Conservation (phyloP, 2,797 vertebrate species). For the Acridotheres tristis region DNA sequence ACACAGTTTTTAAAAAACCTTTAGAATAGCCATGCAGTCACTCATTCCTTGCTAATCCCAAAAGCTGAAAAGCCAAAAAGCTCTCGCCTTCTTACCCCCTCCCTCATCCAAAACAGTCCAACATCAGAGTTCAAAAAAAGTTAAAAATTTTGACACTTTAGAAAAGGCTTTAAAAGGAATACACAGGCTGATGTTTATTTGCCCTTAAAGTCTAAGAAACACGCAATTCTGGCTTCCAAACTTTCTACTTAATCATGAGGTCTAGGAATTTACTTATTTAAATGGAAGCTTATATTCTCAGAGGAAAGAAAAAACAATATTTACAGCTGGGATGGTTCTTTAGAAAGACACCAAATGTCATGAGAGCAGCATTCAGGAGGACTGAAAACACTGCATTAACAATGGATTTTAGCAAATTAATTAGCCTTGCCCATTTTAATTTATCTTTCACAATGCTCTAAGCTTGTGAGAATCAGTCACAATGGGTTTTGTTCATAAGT, state of each 20-base stretch:
- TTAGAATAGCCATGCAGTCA: not conserved
- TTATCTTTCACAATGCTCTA: slow-evolving; percentile 55
- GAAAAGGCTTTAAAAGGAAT: not conserved
- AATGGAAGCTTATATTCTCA: slow-evolving; percentile 13
- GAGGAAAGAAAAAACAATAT: not conserved
- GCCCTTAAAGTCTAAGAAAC: not conserved
- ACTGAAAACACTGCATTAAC: slow-evolving; percentile 49
- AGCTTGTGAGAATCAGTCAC: slow-evolving; percentile 52
- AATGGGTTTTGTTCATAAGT: slow-evolving; percentile 59
- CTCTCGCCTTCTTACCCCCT: not conserved
- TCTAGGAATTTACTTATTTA: slow-evolving; percentile 27
- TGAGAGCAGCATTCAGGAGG: slow-evolving; percentile 47
- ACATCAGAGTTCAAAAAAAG: not conserved
- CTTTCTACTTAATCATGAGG: not conserved
- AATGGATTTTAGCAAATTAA: slow-evolving; percentile 68
- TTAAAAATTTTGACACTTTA: not conserved
- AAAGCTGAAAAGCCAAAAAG: not conserved
- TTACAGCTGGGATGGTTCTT: slow-evolving; percentile 45
- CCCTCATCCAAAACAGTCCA: not conserved
- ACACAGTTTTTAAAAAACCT: slow-evolving; percentile 3
- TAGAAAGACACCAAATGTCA: slow-evolving; percentile 56
- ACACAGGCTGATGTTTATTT: not conserved
- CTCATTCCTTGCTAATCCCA: not conserved
- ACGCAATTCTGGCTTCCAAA: not conserved
- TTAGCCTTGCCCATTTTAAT: slow-evolving; percentile 57